Percentiles rank a stretch among this genome's conserved stretches.
phyloP scores from a whole-genome alignment of 2,113 vertebrate species.

The Tichodroma muraria region DNA sequence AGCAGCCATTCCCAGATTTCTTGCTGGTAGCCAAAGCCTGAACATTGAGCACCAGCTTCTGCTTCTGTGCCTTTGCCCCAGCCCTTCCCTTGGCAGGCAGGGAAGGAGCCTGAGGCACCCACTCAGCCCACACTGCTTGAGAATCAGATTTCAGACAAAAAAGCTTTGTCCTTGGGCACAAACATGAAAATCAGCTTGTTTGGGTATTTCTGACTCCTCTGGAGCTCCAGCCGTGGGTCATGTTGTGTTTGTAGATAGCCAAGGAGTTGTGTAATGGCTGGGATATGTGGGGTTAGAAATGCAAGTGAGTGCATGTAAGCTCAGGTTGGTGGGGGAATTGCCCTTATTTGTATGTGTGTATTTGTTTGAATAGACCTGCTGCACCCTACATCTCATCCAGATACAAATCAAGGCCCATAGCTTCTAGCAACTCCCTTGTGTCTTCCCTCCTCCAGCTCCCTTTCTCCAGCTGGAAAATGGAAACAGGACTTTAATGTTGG shows the following conservation, averaged over 20 bases:
- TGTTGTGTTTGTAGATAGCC: neutral
- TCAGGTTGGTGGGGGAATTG: neutral
- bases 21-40: neutral
- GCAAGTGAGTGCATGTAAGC: neutral
- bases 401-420: neutral
- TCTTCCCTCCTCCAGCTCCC: neutral
- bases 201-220: neutral
- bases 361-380: neutral
- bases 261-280: neutral
- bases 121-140: neutral
- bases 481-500: neutral
- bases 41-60: neutral
- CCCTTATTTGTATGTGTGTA: neutral
- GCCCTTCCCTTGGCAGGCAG: neutral
- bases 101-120: neutral
- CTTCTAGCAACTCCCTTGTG: neutral
- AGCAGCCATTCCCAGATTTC: neutral
- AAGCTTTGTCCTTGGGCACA: conserved; percentile 5
- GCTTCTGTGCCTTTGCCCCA: neutral
- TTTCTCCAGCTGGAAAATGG: neutral
- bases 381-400: neutral
- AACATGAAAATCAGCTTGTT: conserved; percentile 30
- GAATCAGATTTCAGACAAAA: conserved; percentile 43
- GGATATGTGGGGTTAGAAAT: neutral
- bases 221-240: neutral